Base-by-base conservation (phyloP, 2,113 vertebrate species). In the Grammomys surdaster region DNA sequence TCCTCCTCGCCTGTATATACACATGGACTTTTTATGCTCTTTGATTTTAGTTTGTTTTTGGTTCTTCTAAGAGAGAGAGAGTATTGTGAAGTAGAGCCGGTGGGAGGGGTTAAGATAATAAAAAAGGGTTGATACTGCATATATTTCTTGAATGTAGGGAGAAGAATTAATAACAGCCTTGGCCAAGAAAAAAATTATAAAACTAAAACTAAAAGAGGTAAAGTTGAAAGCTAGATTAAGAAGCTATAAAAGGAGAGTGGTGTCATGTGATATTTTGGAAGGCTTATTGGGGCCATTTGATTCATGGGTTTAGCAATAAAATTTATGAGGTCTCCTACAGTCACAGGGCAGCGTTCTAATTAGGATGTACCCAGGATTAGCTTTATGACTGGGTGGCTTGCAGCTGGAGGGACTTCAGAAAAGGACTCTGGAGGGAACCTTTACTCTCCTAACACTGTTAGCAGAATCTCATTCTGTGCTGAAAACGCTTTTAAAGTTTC, bases 181-280 rank as follows among this genome's bases (percentile, higher is more conserved):
- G 20, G 69, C 28, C 17, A 91, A 73, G 24, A 82, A 76, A 82
- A 82, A 87, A 90, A 89, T 9, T 89, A 51, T 94, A 96, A 92
- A 96, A 92, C 46, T 73, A 65, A 65, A 85, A 46, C 26, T 31
- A 86, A 17, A 67, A 19, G 60, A 33, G 82, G 82, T 65, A 63
- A 91, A 77, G 17, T 46, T 84, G 43, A 93, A 84, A 67, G 40
- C 51, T 60, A 84, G 40, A 75, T 43, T 13, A 85, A 82, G 69
- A 88, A 77, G 20, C 28, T 28, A 56, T 69, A 65, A 86, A 91
- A 90, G 7, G 46, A 75, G 40, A 65, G 13, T 43, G 46, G 10
- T 75, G 14, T 22, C 82, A 63, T 17, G 20, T 75, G 36, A 70
- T 75, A 81, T 65, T 85, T 56, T 91, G 24, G 43, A 96, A 90